Conservation (phyloP, 2,113 vertebrate species). For the Hippocampus abdominalis region DNA sequence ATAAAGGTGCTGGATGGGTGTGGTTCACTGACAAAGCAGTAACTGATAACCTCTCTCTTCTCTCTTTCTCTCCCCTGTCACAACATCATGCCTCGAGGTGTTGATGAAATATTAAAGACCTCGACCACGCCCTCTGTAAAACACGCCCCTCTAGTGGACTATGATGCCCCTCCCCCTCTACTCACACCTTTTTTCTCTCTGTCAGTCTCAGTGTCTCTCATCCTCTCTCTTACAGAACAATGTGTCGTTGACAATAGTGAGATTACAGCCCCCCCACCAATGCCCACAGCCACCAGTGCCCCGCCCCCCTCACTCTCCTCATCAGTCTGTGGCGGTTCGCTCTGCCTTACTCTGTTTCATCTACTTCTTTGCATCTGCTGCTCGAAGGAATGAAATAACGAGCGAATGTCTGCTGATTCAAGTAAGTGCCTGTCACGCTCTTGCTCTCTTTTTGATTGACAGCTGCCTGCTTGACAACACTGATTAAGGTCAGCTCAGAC, state of each 20-base stretch:
- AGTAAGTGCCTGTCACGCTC: slow-evolving; percentile 43
- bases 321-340: slow-evolving; percentile 17
- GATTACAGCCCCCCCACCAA: slow-evolving; percentile 31
- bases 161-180: slow-evolving; percentile 24
- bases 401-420: slow-evolving; percentile 39
- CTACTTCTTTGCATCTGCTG: slow-evolving; percentile 36
- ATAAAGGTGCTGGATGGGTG: neutral
- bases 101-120: slow-evolving; percentile 52
- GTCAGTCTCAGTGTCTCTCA: slow-evolving; percentile 20
- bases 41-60: slow-evolving; percentile 14
- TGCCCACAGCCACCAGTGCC: neutral
- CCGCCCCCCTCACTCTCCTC: slow-evolving; percentile 14
- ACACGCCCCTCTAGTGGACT: neutral
- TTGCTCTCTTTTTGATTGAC: slow-evolving; percentile 45
- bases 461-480: slow-evolving; percentile 25
- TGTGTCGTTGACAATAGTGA: slow-evolving; percentile 55
- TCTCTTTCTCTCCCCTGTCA: slow-evolving; percentile 11
- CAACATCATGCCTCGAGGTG: slow-evolving; percentile 29
- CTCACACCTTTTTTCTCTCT: slow-evolving; percentile 2
- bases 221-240: slow-evolving; percentile 53
- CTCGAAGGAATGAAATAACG: slow-evolving; percentile 51
- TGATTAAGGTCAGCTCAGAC: neutral
- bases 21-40: neutral
- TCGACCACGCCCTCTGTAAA: neutral
- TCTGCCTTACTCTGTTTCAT: slow-evolving; percentile 6